Percentiles rank a stretch among this genome's conserved stretches.
Conservation (phyloP, 2,797 vertebrate species). For the Bufotes viridis region DNA sequence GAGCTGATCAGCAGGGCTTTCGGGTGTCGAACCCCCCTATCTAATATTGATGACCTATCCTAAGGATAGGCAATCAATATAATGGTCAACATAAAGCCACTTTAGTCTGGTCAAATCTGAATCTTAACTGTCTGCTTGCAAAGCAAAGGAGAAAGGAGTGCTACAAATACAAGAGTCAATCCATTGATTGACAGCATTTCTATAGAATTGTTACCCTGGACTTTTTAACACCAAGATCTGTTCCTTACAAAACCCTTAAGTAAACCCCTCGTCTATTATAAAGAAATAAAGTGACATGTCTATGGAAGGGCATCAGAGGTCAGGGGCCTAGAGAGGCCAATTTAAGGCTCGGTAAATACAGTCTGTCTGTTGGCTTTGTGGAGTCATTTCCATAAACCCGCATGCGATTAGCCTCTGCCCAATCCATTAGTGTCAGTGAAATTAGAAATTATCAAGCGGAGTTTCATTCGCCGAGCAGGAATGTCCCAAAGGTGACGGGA, state of each 20-base stretch:
- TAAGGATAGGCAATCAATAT: no score
- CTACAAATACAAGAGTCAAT: background rate
- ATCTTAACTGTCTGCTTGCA: background rate
- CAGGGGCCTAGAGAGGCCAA: background rate
- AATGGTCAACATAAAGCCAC: no score
- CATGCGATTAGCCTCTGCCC: constrained; percentile 38
- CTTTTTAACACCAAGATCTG: background rate
- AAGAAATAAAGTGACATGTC: background rate
- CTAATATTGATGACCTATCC: no score
- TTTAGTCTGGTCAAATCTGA: no score
- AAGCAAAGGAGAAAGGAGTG: background rate
- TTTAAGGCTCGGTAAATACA: background rate
- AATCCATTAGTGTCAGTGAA: constrained; percentile 60
- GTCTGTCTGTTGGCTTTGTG: constrained; percentile 27
- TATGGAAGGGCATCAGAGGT: background rate
- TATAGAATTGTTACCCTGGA: background rate
- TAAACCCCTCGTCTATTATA: constrained; percentile 4
- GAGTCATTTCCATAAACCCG: constrained; percentile 40
- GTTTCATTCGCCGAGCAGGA: constrained; percentile 46
- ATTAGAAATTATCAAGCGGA: constrained; percentile 58
- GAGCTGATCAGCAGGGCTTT: no score
- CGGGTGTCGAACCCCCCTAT: no score
- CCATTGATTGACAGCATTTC: background rate
- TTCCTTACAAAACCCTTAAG: background rate
- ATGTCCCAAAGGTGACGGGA: constrained; percentile 59